A percentile compares a stretch with the other conserved stretches of the same genome.
phyloP scores from a whole-genome alignment of 2,888 invertebrate species.

The Barypeithes pellucidus region DNA sequence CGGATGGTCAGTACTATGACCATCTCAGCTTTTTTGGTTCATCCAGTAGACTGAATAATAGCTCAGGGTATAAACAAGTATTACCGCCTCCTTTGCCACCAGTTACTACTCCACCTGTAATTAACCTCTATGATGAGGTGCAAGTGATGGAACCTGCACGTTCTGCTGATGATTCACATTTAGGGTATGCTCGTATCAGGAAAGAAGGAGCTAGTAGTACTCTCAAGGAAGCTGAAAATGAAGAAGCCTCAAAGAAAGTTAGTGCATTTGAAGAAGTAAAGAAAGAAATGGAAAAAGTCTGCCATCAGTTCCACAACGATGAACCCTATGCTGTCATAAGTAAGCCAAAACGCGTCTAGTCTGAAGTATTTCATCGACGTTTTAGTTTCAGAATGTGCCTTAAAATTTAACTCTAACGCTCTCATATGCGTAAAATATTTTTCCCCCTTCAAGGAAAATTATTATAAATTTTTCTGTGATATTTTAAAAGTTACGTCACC shows the following conservation, averaged over 20 bases:
- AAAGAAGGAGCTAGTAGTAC: conserved; percentile 75
- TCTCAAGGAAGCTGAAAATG: conserved; percentile 29
- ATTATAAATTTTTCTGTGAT: conserved; percentile 37
- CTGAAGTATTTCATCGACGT: conserved; percentile 43
- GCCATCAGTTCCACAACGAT: conserved; percentile 83
- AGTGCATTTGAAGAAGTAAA: conserved; percentile 32
- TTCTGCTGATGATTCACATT: conserved; percentile 85
- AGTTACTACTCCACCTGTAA: conserved; percentile 64
- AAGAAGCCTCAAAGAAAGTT: conserved; percentile 61
- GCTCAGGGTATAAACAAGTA: conserved; percentile 81
- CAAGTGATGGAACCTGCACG: conserved; percentile 78
- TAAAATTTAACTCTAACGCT: conserved; percentile 23
- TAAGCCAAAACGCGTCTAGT: conserved; percentile 87
- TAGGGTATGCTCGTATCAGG: conserved; percentile 85
- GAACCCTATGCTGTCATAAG: conserved; percentile 88
- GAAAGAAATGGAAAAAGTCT: conserved; percentile 71
- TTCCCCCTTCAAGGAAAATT: conserved; percentile 21
- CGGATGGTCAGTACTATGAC: conserved; percentile 80
- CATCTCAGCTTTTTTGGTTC: conserved; percentile 87
- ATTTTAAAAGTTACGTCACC: conserved; percentile 33
- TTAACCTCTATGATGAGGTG: conserved; percentile 87
- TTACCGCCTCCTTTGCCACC: conserved; percentile 65
- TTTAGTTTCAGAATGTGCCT: conserved; percentile 35
- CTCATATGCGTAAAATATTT: conserved; percentile 32
- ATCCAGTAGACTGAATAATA: conserved; percentile 78